These are phyloP conservation scores for Gallinago stenura DNA, from an alignment of 2,797 vertebrate genomes.

Conservation along the genomic window DNA sequence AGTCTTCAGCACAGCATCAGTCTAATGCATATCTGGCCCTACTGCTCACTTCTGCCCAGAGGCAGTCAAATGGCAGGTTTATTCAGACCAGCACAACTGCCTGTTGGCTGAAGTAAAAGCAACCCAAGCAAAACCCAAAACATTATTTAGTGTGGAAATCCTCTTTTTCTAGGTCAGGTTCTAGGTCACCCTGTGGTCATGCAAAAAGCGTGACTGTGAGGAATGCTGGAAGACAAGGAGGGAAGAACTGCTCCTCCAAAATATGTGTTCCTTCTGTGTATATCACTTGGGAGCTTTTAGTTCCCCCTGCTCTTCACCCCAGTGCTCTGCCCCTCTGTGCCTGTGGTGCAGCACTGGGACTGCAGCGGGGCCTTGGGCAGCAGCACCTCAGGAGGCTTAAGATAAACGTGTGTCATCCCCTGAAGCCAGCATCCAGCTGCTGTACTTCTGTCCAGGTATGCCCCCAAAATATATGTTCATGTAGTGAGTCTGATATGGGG, in stretches of 20 bases:
- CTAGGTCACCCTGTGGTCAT: neutral
- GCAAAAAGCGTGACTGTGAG: neutral
- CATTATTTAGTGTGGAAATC: neutral
- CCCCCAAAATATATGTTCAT: neutral
- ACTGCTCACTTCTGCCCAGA: neutral
- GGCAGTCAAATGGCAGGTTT: neutral
- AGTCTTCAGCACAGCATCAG: neutral
- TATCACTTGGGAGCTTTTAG: neutral
- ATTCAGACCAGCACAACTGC: neutral
- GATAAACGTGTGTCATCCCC: accelerated
- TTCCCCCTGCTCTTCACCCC: neutral
- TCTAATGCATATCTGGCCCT: neutral
- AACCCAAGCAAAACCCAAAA: neutral
- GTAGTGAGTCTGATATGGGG: neutral
- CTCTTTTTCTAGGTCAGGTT: neutral
- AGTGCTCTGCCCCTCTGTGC: neutral
- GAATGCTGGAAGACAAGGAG: neutral
- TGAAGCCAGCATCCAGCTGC: neutral
- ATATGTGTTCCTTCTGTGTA: neutral
- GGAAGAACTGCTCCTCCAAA: neutral
- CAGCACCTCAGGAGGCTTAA: neutral
- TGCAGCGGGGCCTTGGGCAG: neutral
- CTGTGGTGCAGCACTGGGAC: accelerated
- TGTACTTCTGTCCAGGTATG: neutral
- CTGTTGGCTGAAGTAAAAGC: neutral